phyloP scores from a whole-genome alignment of 2,888 invertebrate species.

The Ormyrus thymus region DNA sequence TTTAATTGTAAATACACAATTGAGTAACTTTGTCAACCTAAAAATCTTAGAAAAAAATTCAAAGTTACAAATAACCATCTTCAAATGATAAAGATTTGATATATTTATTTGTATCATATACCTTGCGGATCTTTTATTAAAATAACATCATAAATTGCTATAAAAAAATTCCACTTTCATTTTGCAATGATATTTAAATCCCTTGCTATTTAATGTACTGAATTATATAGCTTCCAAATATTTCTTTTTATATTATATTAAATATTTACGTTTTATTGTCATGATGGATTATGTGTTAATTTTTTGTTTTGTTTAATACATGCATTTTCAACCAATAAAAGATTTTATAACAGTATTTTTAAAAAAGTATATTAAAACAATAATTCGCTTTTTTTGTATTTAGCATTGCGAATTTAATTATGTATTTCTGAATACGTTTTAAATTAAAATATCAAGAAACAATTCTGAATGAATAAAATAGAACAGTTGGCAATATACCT shows the following conservation, averaged over 20 bases:
- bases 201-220: constrained; percentile 17
- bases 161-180: constrained; percentile 23
- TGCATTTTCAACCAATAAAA: constrained; percentile 8
- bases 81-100: constrained; percentile 46
- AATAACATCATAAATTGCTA: constrained; percentile 29
- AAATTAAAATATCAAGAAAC: not conserved
- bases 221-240: constrained; percentile 22
- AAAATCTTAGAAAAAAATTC: constrained; percentile 38
- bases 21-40: constrained; percentile 49
- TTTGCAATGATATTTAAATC: constrained; percentile 17
- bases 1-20: constrained; percentile 55
- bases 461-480: not conserved
- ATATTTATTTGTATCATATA: constrained; percentile 53
- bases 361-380: constrained; percentile 19
- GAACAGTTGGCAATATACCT: constrained; percentile 9
- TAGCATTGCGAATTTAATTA: constrained; percentile 16
- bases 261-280: not conserved
- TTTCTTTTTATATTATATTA: constrained; percentile 15
- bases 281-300: constrained; percentile 2
- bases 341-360: constrained; percentile 40
- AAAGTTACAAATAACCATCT: constrained; percentile 51
- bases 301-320: constrained; percentile 10
- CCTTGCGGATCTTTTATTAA: constrained; percentile 35
- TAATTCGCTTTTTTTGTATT: constrained; percentile 25
- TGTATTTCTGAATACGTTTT: constrained; percentile 4